A percentile compares a stretch with the other conserved stretches of the same genome.
Evolutionary conservation across 2,113 vertebrate species (phyloP).

Genomic region (Colossoma macropomum): DNA sequence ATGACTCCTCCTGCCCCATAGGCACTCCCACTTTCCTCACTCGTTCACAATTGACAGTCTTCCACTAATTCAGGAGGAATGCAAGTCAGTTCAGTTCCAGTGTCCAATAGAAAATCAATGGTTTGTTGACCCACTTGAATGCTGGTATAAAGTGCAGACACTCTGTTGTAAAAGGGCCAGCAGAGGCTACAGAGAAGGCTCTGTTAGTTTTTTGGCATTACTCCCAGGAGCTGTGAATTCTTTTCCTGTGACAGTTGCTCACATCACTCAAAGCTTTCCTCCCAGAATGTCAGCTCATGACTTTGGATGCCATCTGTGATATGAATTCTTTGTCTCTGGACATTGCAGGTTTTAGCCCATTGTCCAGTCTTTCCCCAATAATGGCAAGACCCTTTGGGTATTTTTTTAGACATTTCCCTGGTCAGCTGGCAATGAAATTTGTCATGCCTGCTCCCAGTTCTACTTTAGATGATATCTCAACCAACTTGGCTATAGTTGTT

Average conservation of each 20-base stretch:
- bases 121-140: not conserved
- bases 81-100: not conserved
- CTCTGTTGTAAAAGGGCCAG: not conserved
- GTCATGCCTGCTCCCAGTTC: not conserved
- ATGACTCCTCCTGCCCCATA: no score
- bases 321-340: not conserved
- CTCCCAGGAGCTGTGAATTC: not conserved
- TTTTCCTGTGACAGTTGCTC: no score
- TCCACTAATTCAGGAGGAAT: not conserved
- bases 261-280: not conserved
- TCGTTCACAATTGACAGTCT: not conserved
- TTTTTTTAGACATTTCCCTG: not conserved
- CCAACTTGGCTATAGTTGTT: no score
- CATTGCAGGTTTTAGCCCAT: not conserved
- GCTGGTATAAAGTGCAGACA: not conserved
- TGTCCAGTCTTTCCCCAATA: not conserved
- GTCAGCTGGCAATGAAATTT: not conserved
- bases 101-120: not conserved
- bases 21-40: not conserved
- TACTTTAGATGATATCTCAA: not conserved
- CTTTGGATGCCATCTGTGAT: not conserved
- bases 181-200: not conserved
- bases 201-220: not conserved
- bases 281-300: not conserved
- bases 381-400: not conserved